These are phyloP conservation scores for Cyphomyrus plagiostoma DNA, from an alignment of 2,113 vertebrate species.

Conservation along the genomic window DNA sequence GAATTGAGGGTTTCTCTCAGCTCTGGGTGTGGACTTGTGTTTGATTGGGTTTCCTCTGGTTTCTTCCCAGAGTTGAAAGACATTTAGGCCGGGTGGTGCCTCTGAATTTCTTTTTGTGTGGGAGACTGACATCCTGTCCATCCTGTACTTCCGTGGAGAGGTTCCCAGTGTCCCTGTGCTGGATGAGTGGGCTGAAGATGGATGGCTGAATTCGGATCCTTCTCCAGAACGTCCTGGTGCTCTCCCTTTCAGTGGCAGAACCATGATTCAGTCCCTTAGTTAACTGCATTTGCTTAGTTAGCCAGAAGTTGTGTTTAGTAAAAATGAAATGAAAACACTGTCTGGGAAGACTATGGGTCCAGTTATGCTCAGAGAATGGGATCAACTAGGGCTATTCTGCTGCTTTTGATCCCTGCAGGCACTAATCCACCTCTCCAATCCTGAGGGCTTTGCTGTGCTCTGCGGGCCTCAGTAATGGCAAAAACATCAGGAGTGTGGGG, in stretches of 20 bases:
- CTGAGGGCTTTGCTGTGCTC: background rate
- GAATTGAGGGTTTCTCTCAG: background rate
- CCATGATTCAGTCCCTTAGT: background rate
- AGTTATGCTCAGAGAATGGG: background rate
- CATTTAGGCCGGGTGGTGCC: background rate
- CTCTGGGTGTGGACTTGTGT: background rate
- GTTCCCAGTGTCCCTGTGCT: background rate
- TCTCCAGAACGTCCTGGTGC: background rate
- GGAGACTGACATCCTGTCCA: background rate
- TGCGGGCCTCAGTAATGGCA: background rate
- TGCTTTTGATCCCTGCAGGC: background rate
- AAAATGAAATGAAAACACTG: background rate
- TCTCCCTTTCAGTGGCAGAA: background rate
- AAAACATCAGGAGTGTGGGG: background rate
- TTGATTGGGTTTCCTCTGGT: background rate
- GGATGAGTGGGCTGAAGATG: background rate
- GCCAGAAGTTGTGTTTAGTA: background rate
- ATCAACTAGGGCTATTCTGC: background rate
- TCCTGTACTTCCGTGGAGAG: background rate
- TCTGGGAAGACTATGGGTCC: background rate
- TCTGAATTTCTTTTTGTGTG: background rate
- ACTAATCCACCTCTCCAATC: background rate
- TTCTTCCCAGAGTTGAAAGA: background rate
- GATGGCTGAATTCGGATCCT: background rate
- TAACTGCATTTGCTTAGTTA: background rate